A percentile compares a stretch with the other conserved stretches of the same genome.
These are phyloP conservation scores for Lontra canadensis DNA, from an alignment of 2,113 vertebrate genomes.

Conservation along the genomic window DNA sequence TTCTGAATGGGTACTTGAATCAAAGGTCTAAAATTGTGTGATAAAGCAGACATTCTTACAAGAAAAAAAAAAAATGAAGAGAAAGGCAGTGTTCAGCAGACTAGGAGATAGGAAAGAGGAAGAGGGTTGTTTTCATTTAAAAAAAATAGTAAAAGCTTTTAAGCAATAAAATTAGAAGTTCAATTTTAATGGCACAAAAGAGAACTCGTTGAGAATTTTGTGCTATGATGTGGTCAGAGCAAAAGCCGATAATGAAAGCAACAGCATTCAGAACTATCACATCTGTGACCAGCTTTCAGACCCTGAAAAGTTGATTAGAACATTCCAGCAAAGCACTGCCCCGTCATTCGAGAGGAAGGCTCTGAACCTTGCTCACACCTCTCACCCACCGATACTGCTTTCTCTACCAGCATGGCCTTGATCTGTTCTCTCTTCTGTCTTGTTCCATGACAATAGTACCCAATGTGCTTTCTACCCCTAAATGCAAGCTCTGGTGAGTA, in stretches of 20 bases:
- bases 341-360: neutral
- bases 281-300: neutral
- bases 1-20: neutral
- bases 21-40: neutral
- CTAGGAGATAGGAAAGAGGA: neutral
- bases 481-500: constrained; percentile 22
- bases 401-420: neutral
- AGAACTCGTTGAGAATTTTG: constrained; percentile 7
- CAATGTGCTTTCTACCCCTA: neutral
- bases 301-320: neutral
- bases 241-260: neutral
- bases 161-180: constrained; percentile 44
- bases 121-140: neutral
- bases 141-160: neutral
- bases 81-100: neutral
- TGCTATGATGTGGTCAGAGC: neutral
- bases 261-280: neutral
- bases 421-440: neutral
- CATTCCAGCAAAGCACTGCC: neutral
- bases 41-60: neutral
- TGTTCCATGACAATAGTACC: neutral
- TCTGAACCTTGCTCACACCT: neutral
- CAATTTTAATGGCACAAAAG: constrained; percentile 12
- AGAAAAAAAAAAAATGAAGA: constrained; percentile 19
- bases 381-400: neutral